Base-by-base conservation (phyloP, 2,113 vertebrate species). In the Sinocyclocheilus rhinocerous region DNA sequence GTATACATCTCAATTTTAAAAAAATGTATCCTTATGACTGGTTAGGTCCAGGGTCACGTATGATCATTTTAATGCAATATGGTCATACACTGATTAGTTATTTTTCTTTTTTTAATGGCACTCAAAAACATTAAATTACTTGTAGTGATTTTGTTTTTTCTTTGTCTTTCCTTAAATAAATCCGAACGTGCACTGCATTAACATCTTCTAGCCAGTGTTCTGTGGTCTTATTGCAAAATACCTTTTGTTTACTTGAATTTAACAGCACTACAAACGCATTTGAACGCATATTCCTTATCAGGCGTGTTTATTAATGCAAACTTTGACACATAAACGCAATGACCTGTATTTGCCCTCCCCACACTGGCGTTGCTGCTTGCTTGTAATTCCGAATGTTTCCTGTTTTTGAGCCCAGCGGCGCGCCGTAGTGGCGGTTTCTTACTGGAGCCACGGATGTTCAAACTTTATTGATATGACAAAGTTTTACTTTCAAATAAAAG, bases 371-470 rank as follows among this genome's bases (percentile, higher is more conserved):
- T 73, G 13, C 9, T 48, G 42, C 8, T 42, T 48, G 42, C 8
- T 42, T 42, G 78, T 86, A 80, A 72, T 81, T 86, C 10, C 9
- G 13, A 57, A 85, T 13, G 18, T 24, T 9, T 24, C 26, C 15
- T 6, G 2, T 50, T 26, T 86, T 86, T 55, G 89, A 85, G 26
- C 83, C 61, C 48, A 72, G 57, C 24, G 16, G 24, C 12, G 9
- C 48, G 83, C 89, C 87, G 89, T 90, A 90, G 81, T 90, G 87
- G 85, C 87, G 85, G 89, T 90, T 88, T 48, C 73, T 81, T 16
- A n/a, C 24, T 42, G n/a, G 55, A 59, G 65, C 69, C 36, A 77
- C 73, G 85, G 77, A 82, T 84, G 83, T 87, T 88, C 87, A 88
- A 90, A 88, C 73, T 86, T 24, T 55, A 50, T 39, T 73, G 11